Evolutionary conservation across 2,113 vertebrate species (phyloP), one percentile per base, ranked within the genome.

Genomic region (Neomonachus schauinslandi): DNA sequence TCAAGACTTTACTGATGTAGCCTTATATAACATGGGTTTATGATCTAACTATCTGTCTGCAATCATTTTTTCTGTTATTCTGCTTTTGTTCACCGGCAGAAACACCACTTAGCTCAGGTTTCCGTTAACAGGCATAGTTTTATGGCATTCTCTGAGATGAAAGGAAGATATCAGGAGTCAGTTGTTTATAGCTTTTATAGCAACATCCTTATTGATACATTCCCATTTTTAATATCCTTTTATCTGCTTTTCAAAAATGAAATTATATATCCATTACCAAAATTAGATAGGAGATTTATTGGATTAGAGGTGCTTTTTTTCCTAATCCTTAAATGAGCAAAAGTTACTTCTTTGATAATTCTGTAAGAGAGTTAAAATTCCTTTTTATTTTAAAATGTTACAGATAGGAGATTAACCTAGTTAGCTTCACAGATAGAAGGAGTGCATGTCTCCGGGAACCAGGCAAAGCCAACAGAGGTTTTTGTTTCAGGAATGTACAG

Each of bases 201-300:
- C 67, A 96, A 96, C 97, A 98, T 98, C 98, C 98, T 97, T 89
- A 86, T 49, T 94, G 95, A 98, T 96, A 97, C 1, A 36, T 72
- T 9, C 97, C 18, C 90, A 92, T 97, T 98, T 98, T 94, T 95
- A 93, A 94, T 97, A 97, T 97, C 83, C 97, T 98, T 98, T 98
- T 97, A 98, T 98, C 97, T 98, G 83, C 89, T 97, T 98, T 91
- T 95, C 92, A 98, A 96, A 98, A 99, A 99, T 99, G 98, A 98
- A 98, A 98, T 99, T 98, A 98, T 55, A 22, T 86, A 72, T 98
- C 98, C 99, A 99, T 99, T 99, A 99, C 98, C 96, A 98, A 98
- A 98, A 99, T 99, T 98, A 98, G 96, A 87, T 67, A 46, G 95
- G 96, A 95, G 95, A 98, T 71, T 97, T 95, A 98, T 98, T 98